phyloP scores from a whole-genome alignment of 2,113 vertebrate genomes.

The Corythoichthys intestinalis region DNA sequence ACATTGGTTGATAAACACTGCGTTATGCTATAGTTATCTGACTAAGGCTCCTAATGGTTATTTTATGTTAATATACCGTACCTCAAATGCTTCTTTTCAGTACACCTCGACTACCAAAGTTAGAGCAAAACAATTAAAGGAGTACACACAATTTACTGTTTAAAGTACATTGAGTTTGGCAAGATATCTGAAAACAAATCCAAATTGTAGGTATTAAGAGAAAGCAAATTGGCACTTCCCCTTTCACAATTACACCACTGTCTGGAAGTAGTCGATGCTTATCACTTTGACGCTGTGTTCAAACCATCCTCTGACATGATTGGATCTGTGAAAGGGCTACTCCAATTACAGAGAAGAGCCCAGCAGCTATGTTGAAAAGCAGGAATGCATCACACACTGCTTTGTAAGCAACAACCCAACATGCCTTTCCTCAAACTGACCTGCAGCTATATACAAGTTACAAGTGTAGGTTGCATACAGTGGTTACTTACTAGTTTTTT shows the following conservation, averaged over 20 bases:
- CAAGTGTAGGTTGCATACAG: neutral
- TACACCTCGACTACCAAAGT: neutral
- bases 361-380: conserved; percentile 62
- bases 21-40: too few species aligned
- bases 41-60: too few species aligned
- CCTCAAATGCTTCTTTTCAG: neutral
- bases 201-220: neutral
- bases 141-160: neutral
- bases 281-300: conserved; percentile 43
- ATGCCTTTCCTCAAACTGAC: neutral
- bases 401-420: conserved; percentile 9
- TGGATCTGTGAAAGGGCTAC: conserved; percentile 35
- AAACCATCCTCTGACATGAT: conserved; percentile 37
- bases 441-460: neutral
- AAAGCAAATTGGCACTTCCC: neutral
- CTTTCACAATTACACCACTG: neutral
- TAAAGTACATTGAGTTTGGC: neutral
- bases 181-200: neutral
- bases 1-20: too few species aligned
- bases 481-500: neutral
- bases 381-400: conserved; percentile 51
- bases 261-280: conserved; percentile 30
- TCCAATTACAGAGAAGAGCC: conserved; percentile 53
- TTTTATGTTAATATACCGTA: neutral
- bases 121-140: neutral